Conservation (phyloP, 1,140 invertebrate genomes). For the Platyura marginata region DNA sequence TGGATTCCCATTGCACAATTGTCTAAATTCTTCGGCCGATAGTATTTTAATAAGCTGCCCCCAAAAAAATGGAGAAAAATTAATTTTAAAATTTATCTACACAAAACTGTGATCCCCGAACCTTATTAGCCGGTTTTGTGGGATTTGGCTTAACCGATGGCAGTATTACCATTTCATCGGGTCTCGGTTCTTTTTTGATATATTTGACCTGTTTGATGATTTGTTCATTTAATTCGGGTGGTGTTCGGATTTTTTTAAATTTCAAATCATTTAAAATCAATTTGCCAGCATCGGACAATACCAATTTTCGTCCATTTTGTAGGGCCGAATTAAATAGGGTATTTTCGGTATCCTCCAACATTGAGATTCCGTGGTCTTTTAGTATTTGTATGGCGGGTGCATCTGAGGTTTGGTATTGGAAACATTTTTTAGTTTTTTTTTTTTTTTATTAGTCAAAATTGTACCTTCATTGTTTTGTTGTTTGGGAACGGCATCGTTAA, state of each 20-base stretch:
- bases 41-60: not conserved
- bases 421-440: too few species aligned
- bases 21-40: not conserved
- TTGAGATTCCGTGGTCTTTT: constrained; percentile 62
- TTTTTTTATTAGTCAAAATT: too few species aligned
- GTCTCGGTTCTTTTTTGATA: not conserved
- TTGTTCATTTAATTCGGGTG: not conserved
- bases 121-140: too few species aligned
- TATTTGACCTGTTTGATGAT: not conserved
- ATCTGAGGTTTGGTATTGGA: too few species aligned
- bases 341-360: constrained; percentile 45
- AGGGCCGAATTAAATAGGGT: constrained; percentile 46
- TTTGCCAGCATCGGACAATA: constrained; percentile 62
- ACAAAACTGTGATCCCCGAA: too few species aligned
- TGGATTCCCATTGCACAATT: too few species aligned
- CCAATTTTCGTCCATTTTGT: constrained; percentile 58
- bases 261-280: constrained; percentile 38
- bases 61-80: not conserved
- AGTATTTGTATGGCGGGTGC: constrained; percentile 36
- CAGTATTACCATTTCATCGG: not conserved
- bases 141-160: not conserved
- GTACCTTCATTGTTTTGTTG: too few species aligned
- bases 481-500: too few species aligned
- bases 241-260: constrained; percentile 7
- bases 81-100: too few species aligned